Evolutionary conservation across 23 tunicate species (phyloP).

Genomic region (Clavelina lepadiformis): DNA sequence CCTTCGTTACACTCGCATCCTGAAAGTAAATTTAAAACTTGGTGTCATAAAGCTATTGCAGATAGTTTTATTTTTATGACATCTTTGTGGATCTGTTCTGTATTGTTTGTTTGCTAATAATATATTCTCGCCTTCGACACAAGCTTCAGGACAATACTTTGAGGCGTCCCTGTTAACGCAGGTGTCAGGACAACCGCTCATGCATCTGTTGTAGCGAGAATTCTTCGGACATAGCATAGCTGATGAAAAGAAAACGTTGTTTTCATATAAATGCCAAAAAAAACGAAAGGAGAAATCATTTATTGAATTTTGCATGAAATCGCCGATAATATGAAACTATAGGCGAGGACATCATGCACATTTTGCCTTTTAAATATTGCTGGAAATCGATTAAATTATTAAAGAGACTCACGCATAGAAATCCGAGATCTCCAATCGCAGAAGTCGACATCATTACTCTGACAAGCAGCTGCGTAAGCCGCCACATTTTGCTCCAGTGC

Average conservation of each 20-base stretch:
- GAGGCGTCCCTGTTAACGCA: slow-evolving; percentile 27
- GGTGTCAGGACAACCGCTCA: slow-evolving; percentile 61
- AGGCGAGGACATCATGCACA: no score
- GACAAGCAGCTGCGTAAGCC: slow-evolving; percentile 47
- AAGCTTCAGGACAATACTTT: slow-evolving; percentile 22
- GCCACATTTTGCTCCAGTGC: slow-evolving; percentile 25
- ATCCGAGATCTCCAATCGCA: slow-evolving; percentile 63
- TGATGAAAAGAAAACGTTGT: slow-evolving; percentile 19
- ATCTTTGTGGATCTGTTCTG: no score
- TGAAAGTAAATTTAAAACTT: not conserved
- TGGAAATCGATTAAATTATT: no score
- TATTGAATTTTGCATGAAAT: no score
- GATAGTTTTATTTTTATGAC: no score
- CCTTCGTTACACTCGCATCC: slow-evolving; percentile 56
- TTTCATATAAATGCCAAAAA: no score
- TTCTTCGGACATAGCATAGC: slow-evolving; percentile 50
- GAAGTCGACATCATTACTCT: slow-evolving; percentile 11
- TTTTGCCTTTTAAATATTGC: no score
- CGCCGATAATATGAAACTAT: no score
- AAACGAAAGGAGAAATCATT: no score
- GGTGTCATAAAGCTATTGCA: no score
- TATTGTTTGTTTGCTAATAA: no score
- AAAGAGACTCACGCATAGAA: slow-evolving; percentile 29
- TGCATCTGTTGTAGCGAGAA: slow-evolving; percentile 49
- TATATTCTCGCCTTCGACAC: slow-evolving; percentile 69